These are phyloP conservation scores for Dryobota labecula DNA, from an alignment of 2,888 invertebrate genomes.

Conservation along the genomic window DNA sequence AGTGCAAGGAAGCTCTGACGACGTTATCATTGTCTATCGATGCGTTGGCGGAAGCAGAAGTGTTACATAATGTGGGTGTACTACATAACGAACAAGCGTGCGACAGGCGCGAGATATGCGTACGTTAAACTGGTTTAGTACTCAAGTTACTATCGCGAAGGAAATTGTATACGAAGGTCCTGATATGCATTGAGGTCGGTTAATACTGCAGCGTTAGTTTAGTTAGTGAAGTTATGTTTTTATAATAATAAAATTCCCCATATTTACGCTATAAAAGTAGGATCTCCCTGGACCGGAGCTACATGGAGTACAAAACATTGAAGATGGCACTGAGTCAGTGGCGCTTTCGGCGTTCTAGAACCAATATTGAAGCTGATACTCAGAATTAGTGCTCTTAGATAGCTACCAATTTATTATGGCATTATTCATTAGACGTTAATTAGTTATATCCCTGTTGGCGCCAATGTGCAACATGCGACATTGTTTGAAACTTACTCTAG, in stretches of 20 bases:
- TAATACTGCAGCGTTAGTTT: constrained; percentile 56
- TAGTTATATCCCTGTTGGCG: constrained; percentile 13
- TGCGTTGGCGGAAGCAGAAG: constrained; percentile 55
- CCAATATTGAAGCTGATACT: constrained; percentile 75
- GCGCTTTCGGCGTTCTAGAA: constrained; percentile 82
- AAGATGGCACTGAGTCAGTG: constrained; percentile 83
- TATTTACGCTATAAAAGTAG: constrained; percentile 89
- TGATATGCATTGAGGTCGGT: constrained; percentile 36
- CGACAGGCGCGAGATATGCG: constrained; percentile 41
- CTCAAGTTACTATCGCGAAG: constrained; percentile 41
- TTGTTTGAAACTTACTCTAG: constrained; percentile 29
- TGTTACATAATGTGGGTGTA: constrained; percentile 47
- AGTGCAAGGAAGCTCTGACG: constrained; percentile 56
- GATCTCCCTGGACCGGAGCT: constrained; percentile 82
- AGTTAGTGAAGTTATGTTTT: constrained; percentile 46
- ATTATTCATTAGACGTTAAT: constrained; percentile 42
- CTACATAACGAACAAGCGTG: constrained; percentile 55
- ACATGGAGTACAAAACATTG: constrained; percentile 89
- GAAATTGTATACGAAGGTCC: constrained; percentile 30
- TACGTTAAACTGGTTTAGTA: constrained; percentile 52
- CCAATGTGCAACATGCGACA: constrained; percentile 49
- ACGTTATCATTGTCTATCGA: constrained; percentile 57
- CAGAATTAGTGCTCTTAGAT: constrained; percentile 66
- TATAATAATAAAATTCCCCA: constrained; percentile 73
- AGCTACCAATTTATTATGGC: constrained; percentile 25